phyloP scores from a whole-genome alignment of 2,797 vertebrate species.

The Aldrovandia affinis region DNA sequence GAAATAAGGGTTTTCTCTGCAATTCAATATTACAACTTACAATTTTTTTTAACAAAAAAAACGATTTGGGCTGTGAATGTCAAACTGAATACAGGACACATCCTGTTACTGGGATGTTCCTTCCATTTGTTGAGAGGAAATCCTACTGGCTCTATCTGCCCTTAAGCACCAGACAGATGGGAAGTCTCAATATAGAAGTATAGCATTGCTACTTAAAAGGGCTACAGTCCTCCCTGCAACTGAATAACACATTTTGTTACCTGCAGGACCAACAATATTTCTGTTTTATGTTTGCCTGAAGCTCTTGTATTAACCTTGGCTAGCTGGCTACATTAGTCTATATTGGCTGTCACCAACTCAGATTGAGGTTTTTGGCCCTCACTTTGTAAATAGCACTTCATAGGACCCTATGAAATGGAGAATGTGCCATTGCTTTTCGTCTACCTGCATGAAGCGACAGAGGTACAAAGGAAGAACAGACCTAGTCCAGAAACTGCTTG shows the following conservation, averaged over 20 bases:
- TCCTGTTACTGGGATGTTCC: constrained; percentile 14
- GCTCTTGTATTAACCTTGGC: no score
- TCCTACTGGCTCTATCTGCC: constrained; percentile 52
- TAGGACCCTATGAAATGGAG: no score
- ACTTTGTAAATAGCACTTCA: no score
- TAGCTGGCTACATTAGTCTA: no score
- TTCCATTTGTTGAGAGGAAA: constrained; percentile 64
- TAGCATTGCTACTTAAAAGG: neutral
- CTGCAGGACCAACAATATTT: neutral
- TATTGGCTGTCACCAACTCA: no score
- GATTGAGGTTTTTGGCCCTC: no score
- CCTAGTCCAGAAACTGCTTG: no score
- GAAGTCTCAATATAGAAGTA: constrained; percentile 21
- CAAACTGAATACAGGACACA: neutral
- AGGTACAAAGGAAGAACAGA: no score
- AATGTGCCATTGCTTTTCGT: no score
- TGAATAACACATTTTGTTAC: neutral
- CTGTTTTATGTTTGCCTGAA: no score
- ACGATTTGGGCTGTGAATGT: neutral
- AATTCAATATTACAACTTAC: neutral
- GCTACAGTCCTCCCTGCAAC: neutral
- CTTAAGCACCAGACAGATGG: neutral
- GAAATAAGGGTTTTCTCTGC: neutral
- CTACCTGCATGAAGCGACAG: no score
- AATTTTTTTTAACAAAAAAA: no score